Conservation (phyloP, 2,113 vertebrate genomes). For the Motacilla alba region DNA sequence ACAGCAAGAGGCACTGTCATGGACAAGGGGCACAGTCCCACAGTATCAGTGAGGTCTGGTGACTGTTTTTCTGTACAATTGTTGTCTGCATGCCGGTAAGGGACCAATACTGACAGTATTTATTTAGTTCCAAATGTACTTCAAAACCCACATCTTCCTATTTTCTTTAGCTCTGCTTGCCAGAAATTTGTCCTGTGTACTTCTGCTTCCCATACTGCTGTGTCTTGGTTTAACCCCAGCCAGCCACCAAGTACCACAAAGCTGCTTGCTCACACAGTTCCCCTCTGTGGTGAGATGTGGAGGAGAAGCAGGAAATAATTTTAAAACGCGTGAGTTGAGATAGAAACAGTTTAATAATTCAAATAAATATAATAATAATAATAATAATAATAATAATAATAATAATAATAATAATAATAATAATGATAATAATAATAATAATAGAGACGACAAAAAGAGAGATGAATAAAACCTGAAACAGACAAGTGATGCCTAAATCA, state of each 20-base stretch:
- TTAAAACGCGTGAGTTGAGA: background rate
- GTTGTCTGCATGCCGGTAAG: background rate
- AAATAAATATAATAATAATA: background rate
- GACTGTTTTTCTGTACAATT: background rate
- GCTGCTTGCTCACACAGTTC: background rate
- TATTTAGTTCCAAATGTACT: conserved; percentile 43
- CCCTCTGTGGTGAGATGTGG: background rate
- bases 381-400: too few relatives aligned
- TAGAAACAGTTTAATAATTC: background rate
- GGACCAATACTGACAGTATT: background rate
- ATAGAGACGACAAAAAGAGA: background rate
- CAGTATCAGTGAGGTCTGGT: background rate
- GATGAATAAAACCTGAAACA: background rate
- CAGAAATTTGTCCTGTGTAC: background rate
- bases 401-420: background rate
- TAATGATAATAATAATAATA: background rate
- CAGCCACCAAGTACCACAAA: background rate
- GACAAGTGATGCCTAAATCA: background rate
- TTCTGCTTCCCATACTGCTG: background rate
- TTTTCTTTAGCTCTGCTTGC: background rate
- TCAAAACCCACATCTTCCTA: conserved; percentile 38
- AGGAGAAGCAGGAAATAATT: background rate
- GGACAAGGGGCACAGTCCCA: background rate
- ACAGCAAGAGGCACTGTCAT: background rate
- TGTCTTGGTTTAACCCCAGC: background rate